phyloP scores from a whole-genome alignment of 2,113 vertebrate genomes.

The Pteropus alecto region DNA sequence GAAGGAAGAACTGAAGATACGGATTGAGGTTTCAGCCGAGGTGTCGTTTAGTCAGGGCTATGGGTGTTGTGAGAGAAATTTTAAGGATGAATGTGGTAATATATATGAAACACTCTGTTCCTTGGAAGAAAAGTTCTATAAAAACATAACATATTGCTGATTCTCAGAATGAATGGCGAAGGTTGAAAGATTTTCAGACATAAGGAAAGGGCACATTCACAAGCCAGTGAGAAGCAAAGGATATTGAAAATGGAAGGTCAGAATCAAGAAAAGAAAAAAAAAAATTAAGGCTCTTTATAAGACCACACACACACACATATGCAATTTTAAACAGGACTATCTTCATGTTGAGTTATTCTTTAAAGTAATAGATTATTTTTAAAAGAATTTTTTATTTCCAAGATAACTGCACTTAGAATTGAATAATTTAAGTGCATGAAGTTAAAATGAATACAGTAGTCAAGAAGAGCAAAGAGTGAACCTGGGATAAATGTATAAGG shows the following conservation, averaged over 20 bases:
- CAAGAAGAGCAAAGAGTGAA: neutral
- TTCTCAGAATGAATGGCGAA: constrained; percentile 68
- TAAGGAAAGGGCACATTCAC: constrained; percentile 69
- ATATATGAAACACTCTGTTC: constrained; percentile 75
- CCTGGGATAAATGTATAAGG: neutral
- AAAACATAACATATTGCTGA: constrained; percentile 73
- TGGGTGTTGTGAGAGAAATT: constrained; percentile 72
- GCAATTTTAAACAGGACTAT: neutral
- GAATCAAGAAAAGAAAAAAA: constrained; percentile 16
- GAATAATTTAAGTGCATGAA: neutral
- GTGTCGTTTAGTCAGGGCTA: constrained; percentile 51
- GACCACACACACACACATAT: neutral
- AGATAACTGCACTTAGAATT: neutral
- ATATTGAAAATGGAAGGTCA: constrained; percentile 67
- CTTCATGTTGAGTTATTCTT: neutral
- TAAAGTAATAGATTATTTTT: neutral
- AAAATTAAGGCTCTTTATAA: neutral
- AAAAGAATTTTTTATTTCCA: neutral
- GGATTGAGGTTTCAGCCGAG: constrained; percentile 36
- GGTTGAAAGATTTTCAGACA: constrained; percentile 71
- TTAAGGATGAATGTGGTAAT: constrained; percentile 77
- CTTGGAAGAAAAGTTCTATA: constrained; percentile 72
- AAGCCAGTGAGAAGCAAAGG: constrained; percentile 58
- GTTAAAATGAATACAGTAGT: neutral
- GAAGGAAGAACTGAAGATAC: constrained; percentile 53